phyloP scores from a whole-genome alignment of 2,888 invertebrate genomes.

The Perizoma flavofasciatum region DNA sequence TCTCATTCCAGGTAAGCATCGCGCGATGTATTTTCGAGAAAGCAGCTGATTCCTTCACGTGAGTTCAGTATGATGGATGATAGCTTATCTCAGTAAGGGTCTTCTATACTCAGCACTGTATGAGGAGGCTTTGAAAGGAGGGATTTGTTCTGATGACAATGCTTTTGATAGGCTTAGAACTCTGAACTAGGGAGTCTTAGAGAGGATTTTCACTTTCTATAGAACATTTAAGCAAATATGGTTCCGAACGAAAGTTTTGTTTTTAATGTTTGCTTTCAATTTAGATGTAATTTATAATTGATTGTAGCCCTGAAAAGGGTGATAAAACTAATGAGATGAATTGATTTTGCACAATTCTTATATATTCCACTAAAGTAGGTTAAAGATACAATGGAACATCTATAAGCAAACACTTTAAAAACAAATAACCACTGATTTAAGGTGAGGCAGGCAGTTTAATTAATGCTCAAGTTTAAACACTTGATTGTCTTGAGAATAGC shows the following conservation, averaged over 20 bases:
- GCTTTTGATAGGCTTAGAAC: slow-evolving; percentile 13
- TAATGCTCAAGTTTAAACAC: not conserved
- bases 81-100: slow-evolving; percentile 11
- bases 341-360: no score
- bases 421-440: no score
- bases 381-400: no score
- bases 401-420: no score
- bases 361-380: no score
- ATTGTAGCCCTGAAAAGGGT: no score
- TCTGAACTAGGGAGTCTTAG: slow-evolving; percentile 6
- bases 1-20: slow-evolving; percentile 66
- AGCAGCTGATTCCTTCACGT: slow-evolving; percentile 37
- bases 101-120: no score
- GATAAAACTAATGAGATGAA: no score
- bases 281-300: no score
- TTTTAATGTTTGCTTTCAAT: no score
- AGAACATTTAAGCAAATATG: not conserved
- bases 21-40: slow-evolving; percentile 48
- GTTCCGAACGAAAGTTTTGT: not conserved
- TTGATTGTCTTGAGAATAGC: slow-evolving; percentile 2
- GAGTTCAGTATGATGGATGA: slow-evolving; percentile 45
- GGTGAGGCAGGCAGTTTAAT: not conserved
- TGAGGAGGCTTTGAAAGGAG: slow-evolving; percentile 10
- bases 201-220: slow-evolving; percentile 12
- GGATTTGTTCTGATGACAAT: slow-evolving; percentile 20